Evolutionary conservation across 2,888 invertebrate species (phyloP).

Genomic region (Chrysolina haemoptera): DNA sequence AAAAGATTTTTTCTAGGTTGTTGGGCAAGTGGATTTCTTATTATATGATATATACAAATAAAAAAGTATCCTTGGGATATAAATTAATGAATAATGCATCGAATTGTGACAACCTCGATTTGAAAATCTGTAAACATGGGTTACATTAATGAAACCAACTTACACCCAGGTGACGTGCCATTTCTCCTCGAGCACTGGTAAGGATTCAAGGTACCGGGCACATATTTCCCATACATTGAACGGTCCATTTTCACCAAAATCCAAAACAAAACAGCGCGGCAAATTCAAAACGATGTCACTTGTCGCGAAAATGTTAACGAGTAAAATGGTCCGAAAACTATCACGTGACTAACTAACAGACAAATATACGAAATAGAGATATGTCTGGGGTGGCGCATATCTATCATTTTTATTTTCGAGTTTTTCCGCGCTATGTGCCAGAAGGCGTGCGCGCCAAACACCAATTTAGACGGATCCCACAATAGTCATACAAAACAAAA

Average conservation of each 20-base stretch:
- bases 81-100: too few relatives aligned
- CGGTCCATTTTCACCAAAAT: slow-evolving; percentile 79
- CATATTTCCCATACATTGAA: slow-evolving; percentile 91
- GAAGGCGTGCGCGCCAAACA: slow-evolving; percentile 60
- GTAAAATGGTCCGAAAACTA: slow-evolving; percentile 33
- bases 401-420: slow-evolving; percentile 59
- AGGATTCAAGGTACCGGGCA: slow-evolving; percentile 87
- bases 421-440: slow-evolving; percentile 49
- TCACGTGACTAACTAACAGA: slow-evolving; percentile 42
- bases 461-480: slow-evolving; percentile 62
- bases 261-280: slow-evolving; percentile 42
- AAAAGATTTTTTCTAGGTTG: too few relatives aligned
- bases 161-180: slow-evolving; percentile 89
- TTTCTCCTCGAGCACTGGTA: slow-evolving; percentile 88
- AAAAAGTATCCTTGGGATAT: too few relatives aligned
- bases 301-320: slow-evolving; percentile 24
- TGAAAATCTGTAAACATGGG: not conserved
- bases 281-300: slow-evolving; percentile 54
- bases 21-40: too few relatives aligned
- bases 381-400: slow-evolving; percentile 52
- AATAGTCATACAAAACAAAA: slow-evolving; percentile 49
- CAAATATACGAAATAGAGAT: slow-evolving; percentile 40
- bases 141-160: slow-evolving; percentile 70
- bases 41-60: too few relatives aligned
- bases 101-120: too few relatives aligned